Conservation (phyloP, 2,797 vertebrate genomes). For the Fundulus diaphanus region DNA sequence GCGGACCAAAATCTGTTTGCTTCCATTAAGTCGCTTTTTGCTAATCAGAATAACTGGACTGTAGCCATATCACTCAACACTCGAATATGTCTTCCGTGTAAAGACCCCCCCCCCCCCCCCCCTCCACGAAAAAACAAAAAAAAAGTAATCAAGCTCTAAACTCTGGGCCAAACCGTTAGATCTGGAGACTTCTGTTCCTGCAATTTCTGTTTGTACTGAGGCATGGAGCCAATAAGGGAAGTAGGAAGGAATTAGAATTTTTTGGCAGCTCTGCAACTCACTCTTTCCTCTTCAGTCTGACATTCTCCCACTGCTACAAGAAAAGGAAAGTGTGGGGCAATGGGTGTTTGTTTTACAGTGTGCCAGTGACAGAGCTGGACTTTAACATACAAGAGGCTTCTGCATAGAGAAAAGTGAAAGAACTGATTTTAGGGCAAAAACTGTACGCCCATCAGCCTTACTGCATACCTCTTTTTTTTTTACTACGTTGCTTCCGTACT, state of each 20-base stretch:
- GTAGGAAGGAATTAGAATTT: conserved; percentile 69
- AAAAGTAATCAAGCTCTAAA: conserved; percentile 59
- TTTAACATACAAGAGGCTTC: conserved; percentile 45
- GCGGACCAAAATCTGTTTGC: conserved; percentile 26
- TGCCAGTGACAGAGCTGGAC: conserved; percentile 38
- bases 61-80: conserved; percentile 37
- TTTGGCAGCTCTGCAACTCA: conserved; percentile 59
- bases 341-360: conserved; percentile 57
- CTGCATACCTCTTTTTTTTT: conserved; percentile 40
- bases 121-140: too few species aligned
- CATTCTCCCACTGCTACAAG: conserved; percentile 62
- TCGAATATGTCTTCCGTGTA: conserved; percentile 24
- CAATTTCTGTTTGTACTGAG: conserved; percentile 56
- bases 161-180: conserved; percentile 63
- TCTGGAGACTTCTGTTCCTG: conserved; percentile 61
- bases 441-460: conserved; percentile 35
- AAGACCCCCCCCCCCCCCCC: too few species aligned
- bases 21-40: conserved; percentile 34
- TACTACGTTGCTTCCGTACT: conserved; percentile 32
- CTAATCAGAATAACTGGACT: conserved; percentile 60
- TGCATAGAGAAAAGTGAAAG: conserved; percentile 37
- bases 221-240: conserved; percentile 60
- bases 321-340: conserved; percentile 57
- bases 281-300: conserved; percentile 63
- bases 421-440: conserved; percentile 24